A percentile compares a stretch with the other conserved stretches of the same genome.
Evolutionary conservation across 1,140 invertebrate species (phyloP).

Genomic region (Babylonia areolata): DNA sequence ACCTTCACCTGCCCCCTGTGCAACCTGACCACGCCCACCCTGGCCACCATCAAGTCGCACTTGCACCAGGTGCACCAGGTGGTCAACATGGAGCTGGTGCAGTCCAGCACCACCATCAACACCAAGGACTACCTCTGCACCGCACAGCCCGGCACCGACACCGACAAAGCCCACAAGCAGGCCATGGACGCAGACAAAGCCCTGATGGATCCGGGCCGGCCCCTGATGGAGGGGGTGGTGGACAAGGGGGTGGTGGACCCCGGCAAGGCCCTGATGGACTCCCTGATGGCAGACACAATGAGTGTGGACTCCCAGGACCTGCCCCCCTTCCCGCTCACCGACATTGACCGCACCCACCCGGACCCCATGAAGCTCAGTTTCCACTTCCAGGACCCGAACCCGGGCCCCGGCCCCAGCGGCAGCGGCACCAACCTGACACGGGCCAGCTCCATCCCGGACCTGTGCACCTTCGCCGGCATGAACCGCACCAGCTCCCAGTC

Average conservation of each 20-base stretch:
- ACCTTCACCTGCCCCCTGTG: conserved; percentile 30
- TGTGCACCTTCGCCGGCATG: conserved; percentile 36
- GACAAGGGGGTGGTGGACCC: not conserved
- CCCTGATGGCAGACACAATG: not conserved
- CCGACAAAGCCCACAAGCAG: not conserved
- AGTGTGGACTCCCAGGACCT: conserved; percentile 16
- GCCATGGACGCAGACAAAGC: not conserved
- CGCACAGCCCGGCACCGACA: not conserved
- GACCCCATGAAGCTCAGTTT: conserved; percentile 40
- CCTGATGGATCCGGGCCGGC: not conserved
- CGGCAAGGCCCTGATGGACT: not conserved
- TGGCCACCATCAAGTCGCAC: not conserved
- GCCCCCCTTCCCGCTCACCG: not conserved
- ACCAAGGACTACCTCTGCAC: conserved; percentile 24
- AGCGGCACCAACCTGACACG: not conserved
- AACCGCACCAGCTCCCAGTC: conserved; percentile 32
- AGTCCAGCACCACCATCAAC: conserved; percentile 7
- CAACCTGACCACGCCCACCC: not conserved
- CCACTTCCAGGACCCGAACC: conserved; percentile 26
- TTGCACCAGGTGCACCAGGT: conserved; percentile 7
- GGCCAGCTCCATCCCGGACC: conserved; percentile 34
- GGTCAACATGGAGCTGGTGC: conserved; percentile 12
- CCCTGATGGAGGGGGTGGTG: not conserved
- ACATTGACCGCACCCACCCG: not conserved
- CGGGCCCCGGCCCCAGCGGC: not conserved